Evolutionary conservation across 1,140 invertebrate genomes (phyloP).

Genomic region (Amphibalanus amphitrite): DNA sequence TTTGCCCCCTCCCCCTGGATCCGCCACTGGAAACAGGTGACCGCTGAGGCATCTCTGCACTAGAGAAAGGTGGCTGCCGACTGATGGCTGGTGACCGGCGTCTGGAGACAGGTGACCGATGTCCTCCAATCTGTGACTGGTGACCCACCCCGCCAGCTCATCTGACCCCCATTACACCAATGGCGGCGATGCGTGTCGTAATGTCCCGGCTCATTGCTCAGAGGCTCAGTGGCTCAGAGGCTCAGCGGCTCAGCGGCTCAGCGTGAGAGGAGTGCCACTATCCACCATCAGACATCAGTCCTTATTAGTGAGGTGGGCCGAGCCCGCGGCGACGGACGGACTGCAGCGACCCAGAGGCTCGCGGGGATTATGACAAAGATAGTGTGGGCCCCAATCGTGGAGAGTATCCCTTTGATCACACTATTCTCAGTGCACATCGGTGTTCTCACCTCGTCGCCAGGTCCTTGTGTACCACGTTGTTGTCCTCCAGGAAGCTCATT

Average conservation of each 20-base stretch:
- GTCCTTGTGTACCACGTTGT: constrained; percentile 59
- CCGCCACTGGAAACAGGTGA: too few relatives aligned
- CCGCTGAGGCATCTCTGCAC: too few relatives aligned
- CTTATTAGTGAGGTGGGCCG: too few relatives aligned
- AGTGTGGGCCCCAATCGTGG: background rate
- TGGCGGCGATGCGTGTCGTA: background rate
- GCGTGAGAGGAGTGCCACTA: background rate
- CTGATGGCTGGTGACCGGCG: background rate
- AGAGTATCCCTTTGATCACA: too few relatives aligned
- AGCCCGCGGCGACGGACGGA: too few relatives aligned
- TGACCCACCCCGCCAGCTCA: background rate
- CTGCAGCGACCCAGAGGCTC: background rate
- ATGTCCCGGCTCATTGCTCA: background rate
- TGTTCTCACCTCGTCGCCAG: constrained; percentile 41
- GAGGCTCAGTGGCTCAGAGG: background rate
- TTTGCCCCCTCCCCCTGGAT: too few relatives aligned
- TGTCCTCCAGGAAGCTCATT: constrained; percentile 65
- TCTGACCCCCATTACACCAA: background rate
- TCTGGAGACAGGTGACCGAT: background rate
- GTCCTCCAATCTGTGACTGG: background rate
- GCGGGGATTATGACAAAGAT: background rate
- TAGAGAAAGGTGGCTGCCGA: too few relatives aligned
- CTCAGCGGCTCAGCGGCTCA: too few relatives aligned
- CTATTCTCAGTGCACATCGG: background rate
- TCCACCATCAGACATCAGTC: too few relatives aligned